Evolutionary conservation across 2,797 vertebrate genomes (phyloP).

Genomic region (Sciurus carolinensis): DNA sequence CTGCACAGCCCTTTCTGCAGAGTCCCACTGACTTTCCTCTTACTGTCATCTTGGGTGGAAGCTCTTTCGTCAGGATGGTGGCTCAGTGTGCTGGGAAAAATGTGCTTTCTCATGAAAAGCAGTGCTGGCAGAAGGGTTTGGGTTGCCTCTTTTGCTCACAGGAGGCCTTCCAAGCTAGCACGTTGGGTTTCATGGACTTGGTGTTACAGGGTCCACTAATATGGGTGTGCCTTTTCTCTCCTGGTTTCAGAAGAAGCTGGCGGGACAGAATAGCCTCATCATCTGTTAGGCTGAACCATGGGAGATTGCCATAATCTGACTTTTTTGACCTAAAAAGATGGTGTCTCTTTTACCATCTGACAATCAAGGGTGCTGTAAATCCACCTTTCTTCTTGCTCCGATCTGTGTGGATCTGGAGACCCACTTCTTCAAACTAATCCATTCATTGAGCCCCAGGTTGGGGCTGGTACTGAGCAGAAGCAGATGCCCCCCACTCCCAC

Average conservation of each 20-base stretch:
- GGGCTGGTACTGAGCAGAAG: neutral
- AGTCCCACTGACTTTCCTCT: no score
- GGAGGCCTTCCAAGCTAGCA: neutral
- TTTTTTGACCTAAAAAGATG: neutral
- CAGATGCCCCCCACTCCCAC: rapidly evolving
- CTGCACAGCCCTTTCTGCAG: neutral
- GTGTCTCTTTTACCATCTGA: neutral
- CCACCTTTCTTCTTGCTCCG: rapidly evolving
- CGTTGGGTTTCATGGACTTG: neutral
- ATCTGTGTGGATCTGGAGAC: neutral
- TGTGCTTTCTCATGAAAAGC: neutral
- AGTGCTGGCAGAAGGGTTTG: neutral
- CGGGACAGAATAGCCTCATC: neutral
- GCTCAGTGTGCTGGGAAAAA: neutral
- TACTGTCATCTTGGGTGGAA: neutral
- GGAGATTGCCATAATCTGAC: neutral
- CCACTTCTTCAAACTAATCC: neutral
- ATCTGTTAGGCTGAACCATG: neutral
- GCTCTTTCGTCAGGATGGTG: neutral
- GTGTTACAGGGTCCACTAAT: neutral
- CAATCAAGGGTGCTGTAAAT: rapidly evolving
- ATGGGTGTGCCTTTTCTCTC: neutral
- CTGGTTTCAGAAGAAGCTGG: neutral
- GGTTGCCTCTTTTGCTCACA: neutral
- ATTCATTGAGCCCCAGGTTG: neutral